Evolutionary conservation across 2,888 invertebrate species (phyloP), one percentile per base, ranked within the genome.

Genomic region (Kryphioiulus occultus): DNA sequence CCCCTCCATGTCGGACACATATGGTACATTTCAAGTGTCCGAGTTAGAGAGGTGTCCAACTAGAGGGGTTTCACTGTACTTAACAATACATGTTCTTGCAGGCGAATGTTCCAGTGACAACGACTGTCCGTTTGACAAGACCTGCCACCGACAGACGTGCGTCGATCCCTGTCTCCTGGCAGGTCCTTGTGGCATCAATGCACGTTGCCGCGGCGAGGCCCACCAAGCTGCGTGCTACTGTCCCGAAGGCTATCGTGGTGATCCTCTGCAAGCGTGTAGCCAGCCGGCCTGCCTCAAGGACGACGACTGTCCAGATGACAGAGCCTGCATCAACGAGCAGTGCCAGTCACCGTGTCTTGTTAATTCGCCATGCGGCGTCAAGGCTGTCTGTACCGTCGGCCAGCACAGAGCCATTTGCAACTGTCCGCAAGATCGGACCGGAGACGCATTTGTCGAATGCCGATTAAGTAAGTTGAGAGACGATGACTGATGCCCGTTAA

Each of bases 231-330:
- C 88, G 17, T 90, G 90, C 88, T 90, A 89, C 84, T 90, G 90
- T 87, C 89, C 90, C 12, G 90, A 89, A 9, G 90, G 90, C 44
- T 90, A 88, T 86, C 89, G 89, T 53, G 91, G 91, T 19, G 89
- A 90, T 89, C 90, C 89, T 32, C 86, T 30, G 7, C 42, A 85
- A 19, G 59, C 22, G 0, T 89, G 89, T 26, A 88, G 19, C 22
- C 86, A 87, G 95, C 95, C 96, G 47, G 97, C 97, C 82, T 98
- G 98, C 91, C 94, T 95, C 91, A 95, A 96, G 83, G 96, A 97
- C 91, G 95, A 95, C 89, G 97, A 98, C 91, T 98, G 98, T 91
- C 96, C 97, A 15, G 93, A 94, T 85, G 96, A 97, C 91, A 95
- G 96, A 91, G 95, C 96, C 90, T 98, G 98, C 91, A 94, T 95